These are phyloP conservation scores for Agrilus cyanescens DNA, from an alignment of 2,888 invertebrate genomes.

Conservation along the genomic window DNA sequence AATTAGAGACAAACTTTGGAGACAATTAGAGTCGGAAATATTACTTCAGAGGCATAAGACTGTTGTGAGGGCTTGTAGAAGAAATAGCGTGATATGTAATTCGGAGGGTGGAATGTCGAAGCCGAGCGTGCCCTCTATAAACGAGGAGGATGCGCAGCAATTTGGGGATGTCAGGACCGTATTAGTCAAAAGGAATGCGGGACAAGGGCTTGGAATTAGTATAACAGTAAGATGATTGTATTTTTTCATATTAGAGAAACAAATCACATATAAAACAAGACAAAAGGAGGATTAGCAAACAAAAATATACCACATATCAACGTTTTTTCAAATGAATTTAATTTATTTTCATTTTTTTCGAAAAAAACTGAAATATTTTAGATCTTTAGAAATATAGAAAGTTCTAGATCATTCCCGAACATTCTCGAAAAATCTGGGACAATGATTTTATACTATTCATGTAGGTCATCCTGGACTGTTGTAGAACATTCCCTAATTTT, in stretches of 20 bases:
- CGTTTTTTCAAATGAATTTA: too few species aligned
- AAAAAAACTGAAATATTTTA: too few species aligned
- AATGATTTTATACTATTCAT: too few species aligned
- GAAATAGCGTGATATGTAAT: constrained; percentile 33
- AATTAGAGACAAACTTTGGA: constrained; percentile 66
- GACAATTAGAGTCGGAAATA: constrained; percentile 77
- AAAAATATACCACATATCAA: too few species aligned
- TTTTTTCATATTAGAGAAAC: constrained; percentile 1
- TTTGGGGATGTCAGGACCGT: constrained; percentile 50
- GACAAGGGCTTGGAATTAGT: constrained; percentile 73
- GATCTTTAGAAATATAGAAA: too few species aligned
- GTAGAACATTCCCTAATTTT: too few species aligned
- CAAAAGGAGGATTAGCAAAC: too few species aligned
- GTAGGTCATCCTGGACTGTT: too few species aligned
- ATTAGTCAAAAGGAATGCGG: constrained; percentile 55
- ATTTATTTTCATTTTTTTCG: too few species aligned
- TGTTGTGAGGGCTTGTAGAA: constrained; percentile 52
- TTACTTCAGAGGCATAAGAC: constrained; percentile 77
- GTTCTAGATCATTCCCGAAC: too few species aligned
- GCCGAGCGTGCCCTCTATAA: constrained; percentile 27
- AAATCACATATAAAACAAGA: too few species aligned
- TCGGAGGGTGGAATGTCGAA: constrained; percentile 25
- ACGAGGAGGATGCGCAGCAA: constrained; percentile 27
- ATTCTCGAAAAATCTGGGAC: too few species aligned
- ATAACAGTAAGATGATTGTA: constrained; percentile 50